Base-by-base conservation (phyloP, 2,797 vertebrate genomes). In the Schizopygopsis pylzovi region DNA sequence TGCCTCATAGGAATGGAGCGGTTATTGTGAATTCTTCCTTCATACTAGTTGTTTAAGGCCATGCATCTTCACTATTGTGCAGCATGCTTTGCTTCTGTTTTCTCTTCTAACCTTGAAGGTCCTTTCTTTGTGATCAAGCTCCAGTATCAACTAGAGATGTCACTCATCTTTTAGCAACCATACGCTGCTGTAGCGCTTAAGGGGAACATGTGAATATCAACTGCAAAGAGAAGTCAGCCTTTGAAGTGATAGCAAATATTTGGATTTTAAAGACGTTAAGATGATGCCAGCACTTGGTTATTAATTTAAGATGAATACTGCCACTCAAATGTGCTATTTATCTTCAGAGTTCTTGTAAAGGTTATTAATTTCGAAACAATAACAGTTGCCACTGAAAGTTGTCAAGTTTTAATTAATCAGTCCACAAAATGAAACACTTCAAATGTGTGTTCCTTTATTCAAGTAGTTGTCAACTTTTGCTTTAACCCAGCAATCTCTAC, bases 91-190 rank as follows among this genome's bases (percentile, higher is more conserved):
- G 71, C 75, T 88, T 82, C 59, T 79, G 76, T 88, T 85, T 84
- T 86, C 79, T 85, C 28, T 43, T 18, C 33, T 86, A 80, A 79
- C 86, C 85, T 87, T 89, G 73, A 83, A 73, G 79, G 79, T 72
- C 70, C 80, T 65, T n/a, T 79, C 68, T 75, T 87, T 85, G 73
- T 79, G 83, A 77, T 79, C 81, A 80, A 85, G 67, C 82, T 82
- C 72, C 75, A 84, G 81, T 79, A 85, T 77, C 82, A 79, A 70
- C 82, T 33, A 33, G 28, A 33, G 28, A 67, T 43, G 81, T 71
- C 71, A 81, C 68, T 84, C 77, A 76, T 79, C 59, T 87, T 79
- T 22, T 45, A 25, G 77, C 72, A 59, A 63, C 52, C 61, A 80
- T 85, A 61, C 47, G 61, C 65, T 77, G 80, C 47, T 82, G 71